These are phyloP conservation scores for Oncopeltus fasciatus DNA, from an alignment of 1,140 invertebrate species.

Conservation along the genomic window DNA sequence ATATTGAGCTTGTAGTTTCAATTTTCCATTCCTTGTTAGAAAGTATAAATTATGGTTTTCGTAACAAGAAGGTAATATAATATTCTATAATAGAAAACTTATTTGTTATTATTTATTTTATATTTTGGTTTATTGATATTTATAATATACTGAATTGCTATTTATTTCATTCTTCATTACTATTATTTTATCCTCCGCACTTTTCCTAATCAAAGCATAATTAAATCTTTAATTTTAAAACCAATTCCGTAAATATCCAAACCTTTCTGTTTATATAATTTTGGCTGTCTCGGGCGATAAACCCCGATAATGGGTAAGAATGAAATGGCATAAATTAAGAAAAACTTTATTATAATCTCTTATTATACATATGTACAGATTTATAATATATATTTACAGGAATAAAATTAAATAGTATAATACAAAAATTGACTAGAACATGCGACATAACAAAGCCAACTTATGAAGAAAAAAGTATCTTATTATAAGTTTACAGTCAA, in stretches of 20 bases:
- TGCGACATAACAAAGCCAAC: constrained; percentile 2
- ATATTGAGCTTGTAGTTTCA: no score
- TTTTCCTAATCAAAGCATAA: background rate
- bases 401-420: background rate
- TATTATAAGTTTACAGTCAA: constrained; percentile 6
- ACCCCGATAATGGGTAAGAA: background rate
- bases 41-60: no score
- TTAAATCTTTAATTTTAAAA: background rate
- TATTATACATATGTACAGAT: background rate
- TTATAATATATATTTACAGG: constrained; percentile 2
- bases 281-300: background rate
- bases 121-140: background rate
- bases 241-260: background rate
- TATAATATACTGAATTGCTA: background rate
- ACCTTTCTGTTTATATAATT: background rate
- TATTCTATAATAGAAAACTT: no score
- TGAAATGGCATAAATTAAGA: background rate
- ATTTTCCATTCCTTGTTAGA: no score
- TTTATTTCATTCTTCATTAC: background rate
- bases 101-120: background rate
- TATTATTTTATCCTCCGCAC: background rate
- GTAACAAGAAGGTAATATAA: no score
- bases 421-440: constrained; percentile 8
- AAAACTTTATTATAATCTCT: background rate
- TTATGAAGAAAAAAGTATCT: background rate